Percentiles rank a stretch among this genome's conserved stretches.
Evolutionary conservation across 2,797 vertebrate genomes (phyloP).

Genomic region (Eulemur coronatus): DNA sequence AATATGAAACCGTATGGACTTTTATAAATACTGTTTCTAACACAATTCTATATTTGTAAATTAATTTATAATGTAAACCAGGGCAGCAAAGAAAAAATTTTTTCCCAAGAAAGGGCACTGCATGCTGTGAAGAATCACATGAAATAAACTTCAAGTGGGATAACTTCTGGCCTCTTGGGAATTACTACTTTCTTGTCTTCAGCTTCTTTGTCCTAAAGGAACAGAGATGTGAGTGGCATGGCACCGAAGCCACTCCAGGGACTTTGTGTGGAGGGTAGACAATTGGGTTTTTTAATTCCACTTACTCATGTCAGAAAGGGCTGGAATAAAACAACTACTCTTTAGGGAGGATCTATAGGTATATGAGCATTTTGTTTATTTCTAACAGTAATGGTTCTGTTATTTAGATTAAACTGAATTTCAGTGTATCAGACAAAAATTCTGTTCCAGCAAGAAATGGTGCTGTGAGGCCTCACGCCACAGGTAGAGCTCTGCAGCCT

Average conservation of each 20-base stretch:
- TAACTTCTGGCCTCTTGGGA: neutral
- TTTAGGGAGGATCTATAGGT: neutral
- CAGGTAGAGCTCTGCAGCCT: neutral
- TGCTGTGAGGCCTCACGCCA: neutral
- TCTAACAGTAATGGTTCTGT: neutral
- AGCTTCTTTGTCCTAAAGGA: neutral
- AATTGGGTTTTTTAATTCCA: neutral
- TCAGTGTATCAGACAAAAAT: neutral
- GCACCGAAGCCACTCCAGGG: too few species aligned
- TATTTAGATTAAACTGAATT: neutral
- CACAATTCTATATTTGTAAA: conserved; percentile 90
- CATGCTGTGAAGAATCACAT: conserved; percentile 71
- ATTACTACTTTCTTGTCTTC: neutral
- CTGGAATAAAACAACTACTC: neutral
- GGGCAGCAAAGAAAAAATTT: conserved; percentile 64
- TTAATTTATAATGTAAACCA: conserved; percentile 93
- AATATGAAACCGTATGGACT: conserved; percentile 77
- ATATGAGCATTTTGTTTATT: neutral
- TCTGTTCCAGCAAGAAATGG: neutral
- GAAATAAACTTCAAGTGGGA: conserved; percentile 80
- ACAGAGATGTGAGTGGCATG: neutral
- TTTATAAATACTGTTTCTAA: conserved; percentile 86
- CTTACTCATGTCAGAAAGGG: neutral
- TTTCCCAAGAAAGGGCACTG: conserved; percentile 66
- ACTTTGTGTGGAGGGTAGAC: neutral